Evolutionary conservation across 2,797 vertebrate genomes (phyloP), one percentile per base, ranked within the genome.

Genomic region (Monodelphis domestica): DNA sequence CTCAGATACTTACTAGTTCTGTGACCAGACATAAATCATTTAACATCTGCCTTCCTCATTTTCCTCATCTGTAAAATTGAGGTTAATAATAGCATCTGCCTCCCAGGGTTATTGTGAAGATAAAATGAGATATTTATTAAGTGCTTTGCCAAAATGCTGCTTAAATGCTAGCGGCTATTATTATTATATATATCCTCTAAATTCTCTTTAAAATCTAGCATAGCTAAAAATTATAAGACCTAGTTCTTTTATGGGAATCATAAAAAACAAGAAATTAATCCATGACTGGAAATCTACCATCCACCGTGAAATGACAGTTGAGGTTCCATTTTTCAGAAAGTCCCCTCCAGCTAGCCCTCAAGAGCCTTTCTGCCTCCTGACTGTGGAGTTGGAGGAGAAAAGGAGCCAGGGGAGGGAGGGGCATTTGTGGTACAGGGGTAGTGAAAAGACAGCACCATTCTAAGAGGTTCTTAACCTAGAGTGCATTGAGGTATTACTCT

Each of bases 201-300:
- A 50, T 94, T 59, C 53, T 11, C 29, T 95, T 95, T 94, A 45
- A 30, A 45, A 17, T 17, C 45, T 55, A 87, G 29, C 28, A 38
- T 87, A 50, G 45, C 57, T 91, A 59, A 93, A 50, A 93, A 87
- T 92, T 95, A 63, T 10, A 55, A 57, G 94, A 93, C 10, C n/a
- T 54, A 33, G 11, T 92, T 84, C 30, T 91, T 94, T 57, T 52
- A 89, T 57, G 88, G 28, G 55, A 91, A 87, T 17, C 24, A 53
- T 53, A 28, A 15, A 70, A 70, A 33, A 70, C 5, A 70, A 17
- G n/a, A 92, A 92, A 28, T 30, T 91, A 2, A 0, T 45, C 21
- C 70, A 33, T 55, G 12, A 91, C 45, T 87, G 5, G 63, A 70
- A 87, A 21, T n/a, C 28, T 2, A 38, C 53, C 54, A 30, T 55